Evolutionary conservation across 1,140 invertebrate genomes (phyloP).

Genomic region (Temnothorax curvispinosus): DNA sequence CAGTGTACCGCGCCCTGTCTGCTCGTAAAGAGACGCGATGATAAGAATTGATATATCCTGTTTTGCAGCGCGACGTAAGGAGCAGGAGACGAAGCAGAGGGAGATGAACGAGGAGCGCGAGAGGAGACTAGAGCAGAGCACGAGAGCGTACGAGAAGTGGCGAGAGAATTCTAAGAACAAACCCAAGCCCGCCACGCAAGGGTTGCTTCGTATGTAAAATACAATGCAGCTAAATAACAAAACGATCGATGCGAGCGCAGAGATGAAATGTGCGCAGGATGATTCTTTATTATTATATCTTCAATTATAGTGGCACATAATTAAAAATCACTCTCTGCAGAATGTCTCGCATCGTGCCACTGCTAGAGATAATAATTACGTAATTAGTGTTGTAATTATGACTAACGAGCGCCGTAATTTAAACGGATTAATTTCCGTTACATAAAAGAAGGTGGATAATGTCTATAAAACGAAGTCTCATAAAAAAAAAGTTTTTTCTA

Average conservation of each 20-base stretch:
- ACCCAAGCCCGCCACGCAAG: conserved; percentile 82
- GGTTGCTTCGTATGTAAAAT: conserved; percentile 80
- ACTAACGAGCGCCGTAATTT: no score
- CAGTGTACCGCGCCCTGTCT: no score
- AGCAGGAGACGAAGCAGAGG: conserved; percentile 69
- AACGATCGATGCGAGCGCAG: not conserved
- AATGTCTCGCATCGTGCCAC: no score
- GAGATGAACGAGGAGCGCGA: conserved; percentile 70
- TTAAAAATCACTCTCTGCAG: no score
- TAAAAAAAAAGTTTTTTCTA: no score
- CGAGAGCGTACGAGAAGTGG: conserved; percentile 81
- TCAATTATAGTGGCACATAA: no score
- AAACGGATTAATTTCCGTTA: no score
- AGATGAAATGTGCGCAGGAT: not conserved
- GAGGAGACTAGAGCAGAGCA: conserved; percentile 75
- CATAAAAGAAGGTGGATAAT: no score
- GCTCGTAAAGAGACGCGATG: not conserved
- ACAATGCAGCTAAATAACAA: not conserved
- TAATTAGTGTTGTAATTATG: no score
- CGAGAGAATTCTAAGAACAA: conserved; percentile 78
- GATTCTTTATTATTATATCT: not conserved
- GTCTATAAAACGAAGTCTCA: no score
- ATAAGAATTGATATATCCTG: not conserved
- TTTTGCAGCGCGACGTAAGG: conserved; percentile 58
- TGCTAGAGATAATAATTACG: no score